Evolutionary conservation across 2,888 invertebrate genomes (phyloP).

Genomic region (Ormyrus rosae): DNA sequence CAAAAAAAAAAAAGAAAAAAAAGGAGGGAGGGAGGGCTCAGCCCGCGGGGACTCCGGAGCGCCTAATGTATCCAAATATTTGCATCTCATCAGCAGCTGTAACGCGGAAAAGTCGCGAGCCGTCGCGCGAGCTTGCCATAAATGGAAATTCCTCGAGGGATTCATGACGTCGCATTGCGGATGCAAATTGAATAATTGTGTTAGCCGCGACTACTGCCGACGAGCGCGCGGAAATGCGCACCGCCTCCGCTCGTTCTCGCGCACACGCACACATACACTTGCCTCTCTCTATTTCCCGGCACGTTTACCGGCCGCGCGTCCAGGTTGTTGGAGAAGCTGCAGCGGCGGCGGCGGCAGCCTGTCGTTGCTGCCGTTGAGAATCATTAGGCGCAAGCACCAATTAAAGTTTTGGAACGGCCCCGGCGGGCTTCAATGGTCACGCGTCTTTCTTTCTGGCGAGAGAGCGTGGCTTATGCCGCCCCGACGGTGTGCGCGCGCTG

Average conservation of each 20-base stretch:
- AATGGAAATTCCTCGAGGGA: constrained; percentile 55
- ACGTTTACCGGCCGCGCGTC: too few species aligned
- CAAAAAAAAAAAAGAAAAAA: background rate
- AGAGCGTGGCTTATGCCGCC: too few species aligned
- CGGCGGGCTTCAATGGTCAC: too few species aligned
- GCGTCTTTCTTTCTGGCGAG: too few species aligned
- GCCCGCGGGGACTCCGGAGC: background rate
- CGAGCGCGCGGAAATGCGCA: too few species aligned
- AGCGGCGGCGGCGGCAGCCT: too few species aligned
- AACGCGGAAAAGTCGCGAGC: constrained; percentile 32
- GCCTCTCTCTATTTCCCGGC: too few species aligned
- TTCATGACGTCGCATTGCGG: constrained; percentile 52
- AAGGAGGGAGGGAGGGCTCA: constrained; percentile 6
- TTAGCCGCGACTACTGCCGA: constrained; percentile 11
- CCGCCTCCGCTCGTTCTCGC: too few species aligned
- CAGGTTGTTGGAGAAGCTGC: too few species aligned
- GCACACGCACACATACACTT: too few species aligned
- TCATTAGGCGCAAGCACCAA: constrained; percentile 20
- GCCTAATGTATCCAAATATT: constrained; percentile 54
- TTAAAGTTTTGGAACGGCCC: background rate
- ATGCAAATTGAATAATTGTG: constrained; percentile 56
- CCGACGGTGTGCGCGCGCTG: background rate
- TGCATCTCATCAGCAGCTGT: constrained; percentile 50
- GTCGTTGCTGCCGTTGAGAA: background rate
- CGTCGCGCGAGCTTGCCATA: constrained; percentile 3